Evolutionary conservation across 2,797 vertebrate species (phyloP), one percentile per base, ranked within the genome.

Genomic region (Ctenochaetus hawaiiensis): DNA sequence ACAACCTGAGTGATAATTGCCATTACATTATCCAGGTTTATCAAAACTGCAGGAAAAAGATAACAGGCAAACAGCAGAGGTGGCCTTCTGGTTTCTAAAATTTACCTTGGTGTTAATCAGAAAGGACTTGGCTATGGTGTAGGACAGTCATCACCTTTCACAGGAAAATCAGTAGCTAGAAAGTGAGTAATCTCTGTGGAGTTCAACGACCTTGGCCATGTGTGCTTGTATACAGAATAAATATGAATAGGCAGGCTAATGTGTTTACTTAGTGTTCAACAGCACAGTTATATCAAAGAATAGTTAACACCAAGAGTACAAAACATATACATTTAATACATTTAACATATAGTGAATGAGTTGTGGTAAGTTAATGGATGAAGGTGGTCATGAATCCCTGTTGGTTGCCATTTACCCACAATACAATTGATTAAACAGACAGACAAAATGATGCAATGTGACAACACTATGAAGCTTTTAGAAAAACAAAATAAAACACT

Each of bases 171-270:
- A 30, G 17, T 51, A 10, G 13, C 44, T 56, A 53, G 30, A 64
- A 64, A 63, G 26, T 34, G 11, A 34, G 16, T 63, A 51, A 41
- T 78, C 52, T 59, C 10, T 13, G 26, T 43, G 51, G 57, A 20
- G 60, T 45, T 73, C 83, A 66, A 34, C n/a, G 37, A 51, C 49
- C 43, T 11, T 30, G 11, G n/a, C 56, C 44, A 8, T 2, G 41
- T 41, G 57, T n/a, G 17, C 5, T 14, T 45, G 54, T 26, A 5
- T 34, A 6, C 39, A 30, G 26, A 30, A 26, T 45, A 65, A 22
- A n/a, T 59, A 13, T 13, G 9, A 6, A n/a, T 30, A 30, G 26
- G 26, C 26, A 51, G 48, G 20, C 17, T 2, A 13, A 7, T 26
- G n/a, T 14, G 9, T 58, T 16, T 18, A 13, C 39, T 49, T 10